Evolutionary conservation across 92 coral and sea anemone species (phyloP).

Genomic region (Montipora capitata): DNA sequence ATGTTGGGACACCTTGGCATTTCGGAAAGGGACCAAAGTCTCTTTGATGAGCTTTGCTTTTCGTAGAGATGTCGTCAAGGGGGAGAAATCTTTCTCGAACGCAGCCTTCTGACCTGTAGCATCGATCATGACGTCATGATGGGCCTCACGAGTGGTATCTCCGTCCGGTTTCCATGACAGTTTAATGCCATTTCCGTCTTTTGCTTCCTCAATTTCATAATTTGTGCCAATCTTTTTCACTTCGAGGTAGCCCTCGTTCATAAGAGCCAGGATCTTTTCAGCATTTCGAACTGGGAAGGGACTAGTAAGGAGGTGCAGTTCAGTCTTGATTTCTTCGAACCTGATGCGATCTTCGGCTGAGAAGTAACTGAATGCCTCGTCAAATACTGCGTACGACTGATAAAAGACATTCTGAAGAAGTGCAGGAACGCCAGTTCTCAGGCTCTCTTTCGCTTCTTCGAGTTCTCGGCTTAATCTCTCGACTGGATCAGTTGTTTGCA

Average conservation of each 20-base stretch:
- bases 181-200: slow-evolving; percentile 16
- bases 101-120: slow-evolving; percentile 62
- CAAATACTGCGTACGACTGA: slow-evolving; percentile 47
- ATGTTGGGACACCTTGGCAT: not conserved
- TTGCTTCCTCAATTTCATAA: slow-evolving; percentile 33
- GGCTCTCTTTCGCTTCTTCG: too few relatives aligned
- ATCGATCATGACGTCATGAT: slow-evolving; percentile 55
- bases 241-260: slow-evolving; percentile 40
- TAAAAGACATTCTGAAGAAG: slow-evolving; percentile 38
- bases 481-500: too few relatives aligned
- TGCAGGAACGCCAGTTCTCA: too few relatives aligned
- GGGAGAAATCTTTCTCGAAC: not conserved
- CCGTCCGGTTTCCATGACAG: slow-evolving; percentile 31
- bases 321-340: not conserved
- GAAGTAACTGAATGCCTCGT: slow-evolving; percentile 52
- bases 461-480: too few relatives aligned
- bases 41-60: slow-evolving; percentile 42
- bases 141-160: slow-evolving; percentile 18
- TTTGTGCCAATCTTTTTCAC: slow-evolving; percentile 34
- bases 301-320: too few relatives aligned
- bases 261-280: slow-evolving; percentile 18
- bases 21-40: slow-evolving; percentile 46
- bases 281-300: too few relatives aligned
- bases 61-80: slow-evolving; percentile 36
- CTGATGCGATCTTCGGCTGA: slow-evolving; percentile 73